Percentiles rank a stretch among this genome's conserved stretches.
Conservation (phyloP, 2,113 vertebrate species). For the Eurystomus gularis region DNA sequence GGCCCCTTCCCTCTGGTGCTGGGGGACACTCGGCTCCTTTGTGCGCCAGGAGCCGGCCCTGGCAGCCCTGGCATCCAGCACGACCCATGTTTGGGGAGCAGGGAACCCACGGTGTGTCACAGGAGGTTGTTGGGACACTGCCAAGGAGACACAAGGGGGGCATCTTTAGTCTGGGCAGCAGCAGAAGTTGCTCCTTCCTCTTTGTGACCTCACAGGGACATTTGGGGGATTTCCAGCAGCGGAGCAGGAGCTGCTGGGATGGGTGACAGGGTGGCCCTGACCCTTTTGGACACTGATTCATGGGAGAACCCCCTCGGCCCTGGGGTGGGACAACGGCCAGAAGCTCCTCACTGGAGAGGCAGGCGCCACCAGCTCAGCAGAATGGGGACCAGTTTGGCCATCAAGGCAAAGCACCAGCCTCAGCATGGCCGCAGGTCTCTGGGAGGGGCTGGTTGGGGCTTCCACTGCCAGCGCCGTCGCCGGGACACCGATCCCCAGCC, state of each 20-base stretch:
- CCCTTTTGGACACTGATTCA: background rate
- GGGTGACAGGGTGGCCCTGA: background rate
- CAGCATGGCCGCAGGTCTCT: background rate
- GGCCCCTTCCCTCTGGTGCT: no score
- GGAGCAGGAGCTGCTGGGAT: background rate
- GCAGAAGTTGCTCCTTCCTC: background rate
- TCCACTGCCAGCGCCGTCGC: no score
- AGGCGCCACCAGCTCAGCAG: background rate
- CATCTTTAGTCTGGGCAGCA: background rate
- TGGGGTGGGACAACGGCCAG: background rate
- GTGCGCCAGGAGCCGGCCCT: no score
- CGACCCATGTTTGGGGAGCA: no score
- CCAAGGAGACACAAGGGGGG: no score
- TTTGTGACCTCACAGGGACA: background rate
- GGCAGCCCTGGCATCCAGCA: no score
- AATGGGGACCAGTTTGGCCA: background rate
- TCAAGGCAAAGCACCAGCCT: background rate
- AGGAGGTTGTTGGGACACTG: no score
- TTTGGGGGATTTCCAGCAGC: background rate
- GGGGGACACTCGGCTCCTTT: no score
- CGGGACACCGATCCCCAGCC: background rate
- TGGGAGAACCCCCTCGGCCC: background rate
- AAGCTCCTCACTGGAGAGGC: no score
- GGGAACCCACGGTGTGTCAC: no score
- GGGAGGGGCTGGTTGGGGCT: no score